Conservation (phyloP, 2,113 vertebrate genomes). For the Corythaeola cristata region DNA sequence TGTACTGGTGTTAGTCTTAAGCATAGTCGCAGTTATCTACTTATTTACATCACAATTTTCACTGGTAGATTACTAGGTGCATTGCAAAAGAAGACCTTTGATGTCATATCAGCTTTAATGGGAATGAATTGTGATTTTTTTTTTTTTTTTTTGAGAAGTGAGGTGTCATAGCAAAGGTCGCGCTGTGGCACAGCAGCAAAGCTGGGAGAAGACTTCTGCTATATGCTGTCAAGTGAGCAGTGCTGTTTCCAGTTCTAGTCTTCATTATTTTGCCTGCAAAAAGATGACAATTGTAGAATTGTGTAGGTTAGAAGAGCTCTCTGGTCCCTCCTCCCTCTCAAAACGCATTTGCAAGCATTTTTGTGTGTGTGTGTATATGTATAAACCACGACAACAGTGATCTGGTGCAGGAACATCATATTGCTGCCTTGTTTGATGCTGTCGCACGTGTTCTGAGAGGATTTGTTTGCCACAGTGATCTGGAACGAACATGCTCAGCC, state of each 20-base stretch:
- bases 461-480: not conserved
- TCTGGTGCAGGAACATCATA: not conserved
- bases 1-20: not conserved
- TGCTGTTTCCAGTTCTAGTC: not conserved
- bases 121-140: not conserved
- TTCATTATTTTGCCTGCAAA: not conserved
- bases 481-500: not conserved
- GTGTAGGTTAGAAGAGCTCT: slow-evolving; percentile 17
- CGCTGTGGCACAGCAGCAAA: rapidly evolving
- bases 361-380: not conserved
- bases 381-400: not conserved
- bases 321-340: not conserved
- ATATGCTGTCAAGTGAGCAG: not conserved
- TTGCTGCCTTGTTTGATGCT: not conserved
- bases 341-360: not conserved
- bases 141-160: not conserved
- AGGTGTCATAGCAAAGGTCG: not conserved
- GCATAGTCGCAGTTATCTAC: not conserved
- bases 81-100: not conserved
- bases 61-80: not conserved
- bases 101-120: not conserved
- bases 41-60: not conserved
- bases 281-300: not conserved
- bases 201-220: not conserved
- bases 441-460: not conserved